Base-by-base conservation (phyloP, 2,113 vertebrate genomes). In the Spea multiplicata region DNA sequence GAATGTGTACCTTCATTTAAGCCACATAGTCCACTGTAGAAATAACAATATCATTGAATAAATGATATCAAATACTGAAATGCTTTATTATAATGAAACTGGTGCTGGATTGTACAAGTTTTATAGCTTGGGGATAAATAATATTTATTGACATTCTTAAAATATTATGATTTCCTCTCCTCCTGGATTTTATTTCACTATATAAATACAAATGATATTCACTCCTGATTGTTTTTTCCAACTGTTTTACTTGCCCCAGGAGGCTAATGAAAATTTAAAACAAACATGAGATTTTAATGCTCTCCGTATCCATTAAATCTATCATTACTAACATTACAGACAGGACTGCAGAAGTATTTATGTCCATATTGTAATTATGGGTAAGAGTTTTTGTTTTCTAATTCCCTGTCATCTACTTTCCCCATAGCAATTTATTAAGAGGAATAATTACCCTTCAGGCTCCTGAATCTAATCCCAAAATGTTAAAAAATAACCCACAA, bases 241-340 rank as follows among this genome's bases (percentile, higher is more conserved):
- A 61, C 30, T 74, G n/a, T 48, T 48, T n/a, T 48, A 7, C 3
- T 16, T 66, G 65, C 49, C 16, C 49, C 14, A 47, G 44, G 50
- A 76, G 30, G 64, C 52, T 75, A 75, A 67, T 55, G 50, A 75
- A 67, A 16, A 45, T 17, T 67, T 67, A 53, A 9, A 44, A 50
- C 45, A 75, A 66, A 75, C 62, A 53, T 53, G 12, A 57, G 14
- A 74, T 68, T 68, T 8, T 67, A 44, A 72, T 47, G 44, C 53
- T 50, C 62, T 16, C 5, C 4, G 5, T 12, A 45, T 57, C 66
- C 65, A 68, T 57, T 55, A 57, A 16, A 50, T 44, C 48, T 76
- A 13, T 7, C 4, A 44, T 57, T 52, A 57, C 14, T 45, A 30
- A 67, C 52, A 17, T 76, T 76, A 75, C 30, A 75, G 13, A 13